Base-by-base conservation (phyloP, 1,140 invertebrate species). In the Helicoverpa armigera region DNA sequence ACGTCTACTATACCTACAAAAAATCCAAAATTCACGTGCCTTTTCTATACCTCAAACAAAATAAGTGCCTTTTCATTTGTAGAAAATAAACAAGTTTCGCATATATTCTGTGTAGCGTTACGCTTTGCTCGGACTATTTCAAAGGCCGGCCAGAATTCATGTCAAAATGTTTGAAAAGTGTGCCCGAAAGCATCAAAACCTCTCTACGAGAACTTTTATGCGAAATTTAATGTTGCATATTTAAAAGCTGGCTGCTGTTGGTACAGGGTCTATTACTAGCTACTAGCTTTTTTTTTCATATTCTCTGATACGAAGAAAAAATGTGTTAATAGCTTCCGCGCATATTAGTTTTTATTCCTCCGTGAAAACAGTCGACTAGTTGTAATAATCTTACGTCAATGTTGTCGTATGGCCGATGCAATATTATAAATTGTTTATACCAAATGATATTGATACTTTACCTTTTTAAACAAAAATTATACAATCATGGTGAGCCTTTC, bases 141-240 rank as follows among this genome's bases (percentile, higher is more conserved):
- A 88, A 89, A 87, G 82, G 85, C 85, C 79, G 51, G 67, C 72
- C 79, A 23, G 85, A 87, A 85, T 86, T 85, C 81, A 89, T 87
- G 82, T 89, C 77, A 87, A 87, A 88, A 88, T 89, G 83, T 85
- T 87, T 90, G 82, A 87, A 89, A 89, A 88, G 85, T 87, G 85
- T 85, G 73, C 83, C 81, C 80, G 58, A 83, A 87, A 82, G 81
- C 80, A 81, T 82, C 81, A 86, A 86, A 84, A 84, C 61, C 83
- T 82, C 82, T 77, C 79, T 80, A 67, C 79, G 74, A 73, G 79
- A 87, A 84, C 77, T 88, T 88, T 88, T 86, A 88, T 89, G 81
- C 81, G 82, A 84, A 86, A 88, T 85, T 89, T 86, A 88, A 88
- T 87, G 86, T 88, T 86, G 86, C 86, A 84, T 87, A 85, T 87